These are phyloP conservation scores for Drosophila ogumai DNA, from an alignment of 1,140 invertebrate species.

Conservation along the genomic window DNA sequence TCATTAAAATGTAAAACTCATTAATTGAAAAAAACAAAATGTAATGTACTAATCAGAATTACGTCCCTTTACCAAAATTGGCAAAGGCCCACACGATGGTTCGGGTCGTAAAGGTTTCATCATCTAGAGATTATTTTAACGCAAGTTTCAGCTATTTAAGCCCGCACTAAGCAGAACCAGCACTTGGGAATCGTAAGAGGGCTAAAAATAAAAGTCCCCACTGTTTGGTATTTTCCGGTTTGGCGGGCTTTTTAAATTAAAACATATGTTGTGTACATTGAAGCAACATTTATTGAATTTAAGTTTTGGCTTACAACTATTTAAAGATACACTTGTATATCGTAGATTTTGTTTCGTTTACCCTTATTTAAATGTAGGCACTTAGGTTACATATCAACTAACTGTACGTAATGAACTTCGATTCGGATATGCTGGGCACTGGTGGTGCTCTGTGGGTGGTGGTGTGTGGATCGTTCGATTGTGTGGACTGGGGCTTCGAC, in stretches of 20 bases:
- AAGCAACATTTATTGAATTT: constrained; percentile 80
- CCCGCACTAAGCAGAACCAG: not conserved
- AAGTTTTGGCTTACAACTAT: constrained; percentile 45
- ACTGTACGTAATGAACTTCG: constrained; percentile 75
- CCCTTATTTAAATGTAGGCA: constrained; percentile 67
- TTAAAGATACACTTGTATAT: constrained; percentile 35
- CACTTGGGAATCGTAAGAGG: constrained; percentile 59
- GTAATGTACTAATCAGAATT: constrained; percentile 59
- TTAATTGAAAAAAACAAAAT: constrained; percentile 10
- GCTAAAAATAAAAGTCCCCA: not conserved
- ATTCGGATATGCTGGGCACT: constrained; percentile 46
- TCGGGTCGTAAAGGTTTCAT: constrained; percentile 70
- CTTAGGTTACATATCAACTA: constrained; percentile 80
- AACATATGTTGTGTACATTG: constrained; percentile 35
- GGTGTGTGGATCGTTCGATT: constrained; percentile 45
- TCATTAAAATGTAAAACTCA: not conserved
- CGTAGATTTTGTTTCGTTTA: constrained; percentile 39
- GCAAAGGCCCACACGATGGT: constrained; percentile 74
- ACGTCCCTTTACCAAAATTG: constrained; percentile 70
- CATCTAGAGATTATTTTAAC: not conserved
- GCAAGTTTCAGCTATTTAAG: constrained; percentile 23
- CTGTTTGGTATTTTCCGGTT: not conserved
- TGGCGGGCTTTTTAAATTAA: constrained; percentile 24
- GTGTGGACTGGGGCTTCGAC: constrained; percentile 62
- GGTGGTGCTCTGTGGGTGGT: constrained; percentile 41